These are phyloP conservation scores for Andrena haemorrhoa DNA, from an alignment of 2,888 invertebrate species.

Conservation along the genomic window DNA sequence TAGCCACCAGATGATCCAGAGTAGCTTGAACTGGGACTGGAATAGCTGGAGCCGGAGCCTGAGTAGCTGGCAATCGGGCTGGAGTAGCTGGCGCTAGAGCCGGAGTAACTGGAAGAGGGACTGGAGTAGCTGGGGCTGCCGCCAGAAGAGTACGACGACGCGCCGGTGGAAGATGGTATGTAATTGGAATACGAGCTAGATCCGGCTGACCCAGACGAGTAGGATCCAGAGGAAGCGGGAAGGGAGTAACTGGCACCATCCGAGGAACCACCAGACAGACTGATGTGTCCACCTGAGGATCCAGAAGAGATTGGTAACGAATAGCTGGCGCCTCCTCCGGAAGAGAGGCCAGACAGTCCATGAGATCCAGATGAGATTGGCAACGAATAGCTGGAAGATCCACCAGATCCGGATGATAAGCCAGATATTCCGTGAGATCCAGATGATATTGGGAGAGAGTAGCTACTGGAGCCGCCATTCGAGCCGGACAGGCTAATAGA, in stretches of 20 bases:
- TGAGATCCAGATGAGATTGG: constrained; percentile 67
- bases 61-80: constrained; percentile 67
- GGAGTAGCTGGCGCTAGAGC: constrained; percentile 58
- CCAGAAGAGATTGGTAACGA: constrained; percentile 61
- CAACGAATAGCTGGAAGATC: constrained; percentile 32
- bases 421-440: constrained; percentile 65
- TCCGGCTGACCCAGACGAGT: constrained; percentile 51
- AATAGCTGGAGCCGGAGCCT: constrained; percentile 51
- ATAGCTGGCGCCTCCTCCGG: constrained; percentile 57
- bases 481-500: constrained; percentile 47
- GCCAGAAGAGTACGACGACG: constrained; percentile 68
- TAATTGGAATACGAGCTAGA: constrained; percentile 69
- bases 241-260: constrained; percentile 77
- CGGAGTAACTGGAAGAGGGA: constrained; percentile 51
- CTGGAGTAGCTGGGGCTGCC: constrained; percentile 57
- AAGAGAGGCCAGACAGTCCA: constrained; percentile 56
- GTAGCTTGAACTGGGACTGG: constrained; percentile 60
- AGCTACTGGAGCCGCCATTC: constrained; percentile 30
- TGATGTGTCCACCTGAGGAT: constrained; percentile 63
- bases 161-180: constrained; percentile 73
- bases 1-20: constrained; percentile 65
- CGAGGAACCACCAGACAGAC: constrained; percentile 73
- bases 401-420: constrained; percentile 22
- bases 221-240: constrained; percentile 68
- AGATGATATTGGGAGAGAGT: constrained; percentile 52